A percentile compares a stretch with the other conserved stretches of the same genome.
These are phyloP conservation scores for Trichogramma pretiosum DNA, from an alignment of 1,140 invertebrate species.

Conservation along the genomic window DNA sequence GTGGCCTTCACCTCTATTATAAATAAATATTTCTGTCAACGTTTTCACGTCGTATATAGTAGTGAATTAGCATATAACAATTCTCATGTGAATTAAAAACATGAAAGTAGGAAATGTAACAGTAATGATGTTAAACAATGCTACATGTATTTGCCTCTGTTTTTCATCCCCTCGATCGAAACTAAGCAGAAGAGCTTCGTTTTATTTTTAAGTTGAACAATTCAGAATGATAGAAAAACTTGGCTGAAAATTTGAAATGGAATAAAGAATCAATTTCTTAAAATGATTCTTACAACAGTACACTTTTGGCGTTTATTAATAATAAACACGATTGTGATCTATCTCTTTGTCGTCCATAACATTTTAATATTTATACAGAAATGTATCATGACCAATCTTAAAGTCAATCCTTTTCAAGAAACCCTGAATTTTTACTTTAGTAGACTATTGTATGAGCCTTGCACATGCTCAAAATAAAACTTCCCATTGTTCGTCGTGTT, in stretches of 20 bases:
- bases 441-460: constrained; percentile 2
- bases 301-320: constrained; percentile 6
- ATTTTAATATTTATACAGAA: constrained; percentile 3
- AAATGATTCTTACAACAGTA: background rate
- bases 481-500: too few species aligned
- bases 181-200: constrained; percentile 4
- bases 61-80: constrained; percentile 9
- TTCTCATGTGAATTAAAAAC: constrained; percentile 7
- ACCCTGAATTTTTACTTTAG: background rate
- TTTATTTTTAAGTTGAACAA: too few species aligned
- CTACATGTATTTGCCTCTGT: background rate
- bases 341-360: background rate
- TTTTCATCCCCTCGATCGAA: constrained; percentile 2
- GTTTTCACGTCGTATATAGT: constrained; percentile 15
- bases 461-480: constrained; percentile 7
- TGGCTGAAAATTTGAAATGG: background rate
- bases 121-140: constrained; percentile 1
- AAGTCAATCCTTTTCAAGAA: too few species aligned
- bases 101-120: constrained; percentile 11
- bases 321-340: background rate
- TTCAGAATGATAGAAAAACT: too few species aligned
- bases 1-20: constrained; percentile 1
- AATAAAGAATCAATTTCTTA: background rate
- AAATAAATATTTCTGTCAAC: constrained; percentile 8
- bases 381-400: background rate